Conservation (phyloP, 2,888 invertebrate species). For the Drosophila acutilabella region DNA sequence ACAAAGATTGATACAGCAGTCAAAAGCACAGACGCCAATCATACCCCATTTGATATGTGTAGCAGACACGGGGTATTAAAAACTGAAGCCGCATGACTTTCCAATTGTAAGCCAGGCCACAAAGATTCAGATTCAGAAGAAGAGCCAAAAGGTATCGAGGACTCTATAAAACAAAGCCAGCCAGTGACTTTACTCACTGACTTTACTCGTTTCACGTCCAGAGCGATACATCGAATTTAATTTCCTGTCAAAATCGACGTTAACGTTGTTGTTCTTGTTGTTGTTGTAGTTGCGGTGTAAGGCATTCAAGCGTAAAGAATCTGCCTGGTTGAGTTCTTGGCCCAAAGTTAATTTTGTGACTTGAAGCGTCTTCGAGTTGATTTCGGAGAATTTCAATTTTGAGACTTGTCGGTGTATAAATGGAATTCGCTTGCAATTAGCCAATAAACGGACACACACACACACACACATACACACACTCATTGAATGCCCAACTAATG, state of each 20-base stretch:
- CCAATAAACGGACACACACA: constrained; percentile 12
- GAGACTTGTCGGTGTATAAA: constrained; percentile 53
- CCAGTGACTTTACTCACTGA: constrained; percentile 37
- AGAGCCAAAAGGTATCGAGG: constrained; percentile 13
- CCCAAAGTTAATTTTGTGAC: constrained; percentile 79
- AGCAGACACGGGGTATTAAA: constrained; percentile 3
- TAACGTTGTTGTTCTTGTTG: constrained; percentile 29
- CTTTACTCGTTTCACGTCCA: constrained; percentile 29
- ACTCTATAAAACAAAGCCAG: constrained; percentile 66
- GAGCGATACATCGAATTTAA: constrained; percentile 81
- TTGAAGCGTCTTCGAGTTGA: constrained; percentile 52
- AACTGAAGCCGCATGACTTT: constrained; percentile 74
- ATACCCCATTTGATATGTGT: not conserved
- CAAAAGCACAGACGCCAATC: not conserved
- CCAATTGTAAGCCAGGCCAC: constrained; percentile 60
- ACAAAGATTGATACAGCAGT: not conserved
- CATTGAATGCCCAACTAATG: constrained; percentile 24
- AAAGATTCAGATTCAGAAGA: constrained; percentile 17
- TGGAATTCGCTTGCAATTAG: constrained; percentile 72
- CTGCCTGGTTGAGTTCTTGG: constrained; percentile 41
- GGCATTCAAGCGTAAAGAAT: constrained; percentile 73
- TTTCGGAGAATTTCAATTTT: constrained; percentile 70
- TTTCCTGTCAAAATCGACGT: constrained; percentile 82
- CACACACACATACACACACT: not conserved
- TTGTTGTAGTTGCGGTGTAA: constrained; percentile 50